These are phyloP conservation scores for Boleophthalmus pectinirostris DNA, from an alignment of 2,113 vertebrate genomes.

Conservation along the genomic window DNA sequence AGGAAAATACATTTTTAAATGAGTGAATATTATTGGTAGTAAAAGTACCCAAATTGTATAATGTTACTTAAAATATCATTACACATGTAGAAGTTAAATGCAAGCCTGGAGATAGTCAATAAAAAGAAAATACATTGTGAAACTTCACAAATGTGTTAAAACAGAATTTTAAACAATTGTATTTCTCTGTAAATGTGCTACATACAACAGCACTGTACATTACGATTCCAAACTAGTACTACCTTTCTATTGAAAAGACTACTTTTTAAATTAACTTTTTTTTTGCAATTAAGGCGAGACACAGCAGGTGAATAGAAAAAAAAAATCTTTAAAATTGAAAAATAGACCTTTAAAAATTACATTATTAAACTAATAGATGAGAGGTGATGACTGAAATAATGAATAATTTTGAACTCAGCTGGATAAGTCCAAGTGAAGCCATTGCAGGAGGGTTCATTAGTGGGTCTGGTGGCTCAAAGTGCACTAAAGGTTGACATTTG, in stretches of 20 bases:
- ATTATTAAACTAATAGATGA: not conserved
- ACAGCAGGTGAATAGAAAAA: too few relatives aligned
- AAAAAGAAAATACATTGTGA: too few relatives aligned
- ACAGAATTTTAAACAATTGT: too few relatives aligned
- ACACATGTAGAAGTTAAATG: not conserved
- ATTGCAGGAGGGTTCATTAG: constrained; percentile 6
- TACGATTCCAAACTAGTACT: too few relatives aligned
- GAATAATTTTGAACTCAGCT: not conserved
- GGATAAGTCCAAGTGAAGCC: not conserved
- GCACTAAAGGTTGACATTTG: constrained; percentile 9
- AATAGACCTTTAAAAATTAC: not conserved
- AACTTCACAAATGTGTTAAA: too few relatives aligned
- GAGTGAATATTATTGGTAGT: not conserved
- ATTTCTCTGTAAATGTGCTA: too few relatives aligned
- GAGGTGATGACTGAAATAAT: not conserved
- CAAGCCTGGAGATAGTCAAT: too few relatives aligned
- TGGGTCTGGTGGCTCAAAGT: not conserved
- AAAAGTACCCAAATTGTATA: not conserved
- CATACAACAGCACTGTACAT: too few relatives aligned
- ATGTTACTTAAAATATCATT: not conserved
- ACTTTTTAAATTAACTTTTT: not conserved
- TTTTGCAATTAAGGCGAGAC: not conserved
- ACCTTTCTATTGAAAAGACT: not conserved
- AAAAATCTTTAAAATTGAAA: too few relatives aligned
- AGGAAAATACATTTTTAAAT: not conserved